Evolutionary conservation across 2,888 invertebrate species (phyloP).

Genomic region (Drosophila neotestacea): DNA sequence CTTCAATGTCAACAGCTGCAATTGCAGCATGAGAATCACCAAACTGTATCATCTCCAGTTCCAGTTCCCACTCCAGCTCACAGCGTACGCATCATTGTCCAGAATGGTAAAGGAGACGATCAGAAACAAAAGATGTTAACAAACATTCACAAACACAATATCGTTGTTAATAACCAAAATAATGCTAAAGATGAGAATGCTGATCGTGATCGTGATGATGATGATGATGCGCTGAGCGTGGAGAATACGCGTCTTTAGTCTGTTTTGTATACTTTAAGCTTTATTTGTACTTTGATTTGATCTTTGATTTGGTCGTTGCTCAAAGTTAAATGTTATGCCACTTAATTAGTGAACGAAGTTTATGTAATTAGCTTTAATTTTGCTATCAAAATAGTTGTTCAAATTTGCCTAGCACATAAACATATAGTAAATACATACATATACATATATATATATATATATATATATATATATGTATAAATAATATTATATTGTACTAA

Average conservation of each 20-base stretch:
- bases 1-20: conserved; percentile 62
- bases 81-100: conserved; percentile 47
- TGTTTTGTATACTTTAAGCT: conserved; percentile 40
- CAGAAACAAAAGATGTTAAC: conserved; percentile 11
- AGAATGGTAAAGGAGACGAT: conserved; percentile 47
- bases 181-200: conserved; percentile 19
- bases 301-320: conserved; percentile 45
- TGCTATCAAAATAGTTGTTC: conserved; percentile 44
- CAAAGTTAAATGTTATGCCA: conserved; percentile 51
- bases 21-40: conserved; percentile 51
- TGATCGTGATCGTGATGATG: conserved; percentile 34
- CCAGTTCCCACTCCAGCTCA: conserved; percentile 5
- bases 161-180: conserved; percentile 7
- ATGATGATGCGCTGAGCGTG: conserved; percentile 83
- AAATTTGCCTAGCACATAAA: conserved; percentile 35
- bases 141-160: conserved; percentile 21
- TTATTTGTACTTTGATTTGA: conserved; percentile 51
- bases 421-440: neutral
- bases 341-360: conserved; percentile 32
- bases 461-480: neutral
- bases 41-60: conserved; percentile 9
- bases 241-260: conserved; percentile 84
- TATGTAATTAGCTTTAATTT: conserved; percentile 65
- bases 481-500: conserved; percentile 6
- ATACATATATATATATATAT: neutral